phyloP scores from a whole-genome alignment of 2,113 vertebrate genomes.

The Oxyura jamaicensis region DNA sequence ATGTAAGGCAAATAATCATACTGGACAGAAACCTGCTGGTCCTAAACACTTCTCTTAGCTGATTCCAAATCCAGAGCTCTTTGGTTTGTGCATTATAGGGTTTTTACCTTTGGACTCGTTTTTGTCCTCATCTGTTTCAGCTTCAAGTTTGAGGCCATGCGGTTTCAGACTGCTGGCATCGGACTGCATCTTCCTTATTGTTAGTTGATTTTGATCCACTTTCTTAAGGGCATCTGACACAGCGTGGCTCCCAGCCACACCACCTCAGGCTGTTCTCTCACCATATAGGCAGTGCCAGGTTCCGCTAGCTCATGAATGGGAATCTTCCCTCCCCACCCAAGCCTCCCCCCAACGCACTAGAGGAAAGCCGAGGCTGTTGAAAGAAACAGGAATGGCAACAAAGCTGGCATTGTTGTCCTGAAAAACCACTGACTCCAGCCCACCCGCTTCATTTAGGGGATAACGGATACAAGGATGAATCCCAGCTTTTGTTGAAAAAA shows the following conservation, averaged over 20 bases:
- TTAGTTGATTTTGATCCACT: constrained; percentile 39
- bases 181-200: constrained; percentile 10
- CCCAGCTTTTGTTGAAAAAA: constrained; percentile 32
- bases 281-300: constrained; percentile 42
- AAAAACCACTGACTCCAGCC: constrained; percentile 40
- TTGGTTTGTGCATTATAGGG: constrained; percentile 1
- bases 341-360: neutral
- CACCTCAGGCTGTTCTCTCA: constrained; percentile 16
- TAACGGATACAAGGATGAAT: constrained; percentile 10
- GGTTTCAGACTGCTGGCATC: constrained; percentile 54
- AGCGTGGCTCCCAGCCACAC: constrained; percentile 33
- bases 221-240: constrained; percentile 41
- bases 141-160: constrained; percentile 22
- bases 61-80: constrained; percentile 19
- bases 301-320: constrained; percentile 31
- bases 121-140: constrained; percentile 65
- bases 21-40: neutral
- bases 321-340: constrained; percentile 27
- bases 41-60: neutral
- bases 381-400: constrained; percentile 42
- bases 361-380: constrained; percentile 32
- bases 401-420: constrained; percentile 44
- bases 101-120: constrained; percentile 51
- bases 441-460: neutral
- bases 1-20: constrained; percentile 7